Conservation (phyloP, 2,888 invertebrate genomes). For the Craniophora ligustri region DNA sequence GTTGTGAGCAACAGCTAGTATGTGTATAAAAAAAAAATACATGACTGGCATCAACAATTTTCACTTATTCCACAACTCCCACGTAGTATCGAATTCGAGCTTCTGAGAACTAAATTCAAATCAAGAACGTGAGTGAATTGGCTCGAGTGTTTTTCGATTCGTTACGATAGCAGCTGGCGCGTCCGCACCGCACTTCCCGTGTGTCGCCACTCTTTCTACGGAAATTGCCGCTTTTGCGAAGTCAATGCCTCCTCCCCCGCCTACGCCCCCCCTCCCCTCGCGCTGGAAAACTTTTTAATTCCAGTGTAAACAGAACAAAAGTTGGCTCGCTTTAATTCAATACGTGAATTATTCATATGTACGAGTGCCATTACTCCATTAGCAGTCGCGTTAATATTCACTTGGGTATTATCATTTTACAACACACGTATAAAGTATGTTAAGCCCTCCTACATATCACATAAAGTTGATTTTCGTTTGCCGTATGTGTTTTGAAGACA, state of each 20-base stretch:
- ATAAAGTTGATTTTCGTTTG: constrained; percentile 24
- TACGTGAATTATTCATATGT: constrained; percentile 70
- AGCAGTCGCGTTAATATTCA: constrained; percentile 66
- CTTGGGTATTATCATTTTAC: constrained; percentile 57
- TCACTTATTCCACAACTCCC: no score
- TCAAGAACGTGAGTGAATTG: background rate
- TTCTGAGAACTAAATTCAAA: constrained; percentile 7
- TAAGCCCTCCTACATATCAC: constrained; percentile 18
- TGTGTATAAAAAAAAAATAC: no score
- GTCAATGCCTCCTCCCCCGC: constrained; percentile 47
- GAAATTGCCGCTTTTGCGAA: constrained; percentile 59
- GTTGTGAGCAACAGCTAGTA: no score
- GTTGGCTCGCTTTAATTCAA: constrained; percentile 65
- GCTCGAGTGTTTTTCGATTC: constrained; percentile 10
- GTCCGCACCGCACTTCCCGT: constrained; percentile 39
- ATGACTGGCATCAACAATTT: no score
- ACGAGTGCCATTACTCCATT: constrained; percentile 67
- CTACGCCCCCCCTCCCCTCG: constrained; percentile 3
- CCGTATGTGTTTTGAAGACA: constrained; percentile 45
- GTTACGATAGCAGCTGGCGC: constrained; percentile 17
- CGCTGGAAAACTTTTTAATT: constrained; percentile 63
- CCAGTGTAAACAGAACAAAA: constrained; percentile 67
- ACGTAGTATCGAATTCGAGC: background rate
- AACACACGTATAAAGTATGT: constrained; percentile 17
- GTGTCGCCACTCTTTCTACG: constrained; percentile 42